These are phyloP conservation scores for Erpornis zantholeuca DNA, from an alignment of 2,113 vertebrate genomes.

Conservation along the genomic window DNA sequence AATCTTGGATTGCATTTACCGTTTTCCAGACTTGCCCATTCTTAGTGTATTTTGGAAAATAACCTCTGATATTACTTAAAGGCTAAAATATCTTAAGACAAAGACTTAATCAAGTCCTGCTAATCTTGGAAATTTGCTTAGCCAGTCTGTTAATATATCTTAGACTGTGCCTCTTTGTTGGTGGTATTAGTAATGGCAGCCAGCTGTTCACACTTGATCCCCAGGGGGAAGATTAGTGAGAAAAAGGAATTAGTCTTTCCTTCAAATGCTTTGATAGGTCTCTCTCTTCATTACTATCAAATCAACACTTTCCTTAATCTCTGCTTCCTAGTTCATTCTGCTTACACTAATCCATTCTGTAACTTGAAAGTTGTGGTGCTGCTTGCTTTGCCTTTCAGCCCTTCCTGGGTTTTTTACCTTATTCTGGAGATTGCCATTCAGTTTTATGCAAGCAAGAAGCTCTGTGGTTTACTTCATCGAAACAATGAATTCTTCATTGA, in stretches of 20 bases:
- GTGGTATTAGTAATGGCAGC: slow-evolving; percentile 32
- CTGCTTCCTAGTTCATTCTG: background rate
- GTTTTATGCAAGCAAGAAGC: background rate
- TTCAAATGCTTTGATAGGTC: background rate
- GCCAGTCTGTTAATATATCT: background rate
- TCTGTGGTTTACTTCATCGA: background rate
- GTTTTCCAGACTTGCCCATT: background rate
- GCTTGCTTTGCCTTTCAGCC: background rate
- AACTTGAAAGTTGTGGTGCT: background rate
- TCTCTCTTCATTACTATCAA: background rate
- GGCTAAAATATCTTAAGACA: slow-evolving; percentile 1
- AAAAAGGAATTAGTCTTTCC: background rate
- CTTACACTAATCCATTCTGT: background rate
- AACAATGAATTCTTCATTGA: background rate
- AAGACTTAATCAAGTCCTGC: slow-evolving; percentile 19
- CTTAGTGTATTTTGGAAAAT: slow-evolving; percentile 39
- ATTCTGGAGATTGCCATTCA: background rate
- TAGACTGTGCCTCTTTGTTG: background rate
- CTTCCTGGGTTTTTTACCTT: background rate
- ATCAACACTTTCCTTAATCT: background rate
- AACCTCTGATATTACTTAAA: slow-evolving; percentile 33
- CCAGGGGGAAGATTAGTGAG: background rate
- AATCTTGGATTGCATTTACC: slow-evolving; percentile 1
- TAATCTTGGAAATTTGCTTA: slow-evolving; percentile 36
- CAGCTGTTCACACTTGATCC: slow-evolving; percentile 42